Base-by-base conservation (phyloP, 2,113 vertebrate species). In the Agapornis roseicollis region DNA sequence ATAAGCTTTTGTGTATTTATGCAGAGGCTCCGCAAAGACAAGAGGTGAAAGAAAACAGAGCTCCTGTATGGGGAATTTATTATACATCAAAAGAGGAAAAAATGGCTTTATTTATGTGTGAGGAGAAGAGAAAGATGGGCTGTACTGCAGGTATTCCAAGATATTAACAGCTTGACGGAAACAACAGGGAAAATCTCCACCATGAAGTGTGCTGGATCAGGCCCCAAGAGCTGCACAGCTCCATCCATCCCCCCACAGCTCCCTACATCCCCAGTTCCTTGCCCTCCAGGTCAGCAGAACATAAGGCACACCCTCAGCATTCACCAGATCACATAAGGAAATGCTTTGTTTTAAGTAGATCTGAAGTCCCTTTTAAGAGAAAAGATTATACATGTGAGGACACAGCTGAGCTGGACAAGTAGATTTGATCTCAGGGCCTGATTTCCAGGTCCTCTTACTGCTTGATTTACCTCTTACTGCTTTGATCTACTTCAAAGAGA, bases 91-190 rank as follows among this genome's bases (percentile, higher is more conserved):
- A 80, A 94, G 63, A 87, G 37, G 29, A 47, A 86, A 82, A 71
- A 91, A 3, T 79, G 47, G 61, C 85, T 91, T 64, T 17, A 37
- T 89, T 89, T 72, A 23, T 1, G 11, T 47, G 22, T 0, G 13
- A 42, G 17, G n/a, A 71, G 66, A 50, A 69, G 70, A 68, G 39
- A 37, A 73, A 41, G 25, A 46, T 37, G 29, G 13, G 52, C 24
- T 61, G 16, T 2, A 1, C 2, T 80, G 66, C 46, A 5, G 9
- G 11, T 2, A 24, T 44, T 4, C 5, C 6, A 47, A 52, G 17
- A 56, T 41, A 47, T 19, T 42, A 61, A 80, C 25, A 90, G 17
- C 33, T 72, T 52, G 63, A 72, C 63, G n/a, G 31, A 77, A 80
- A 65, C 11, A 4, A 37, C 0, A 17, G 41, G 18, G 47, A 70